These are phyloP conservation scores for Austrolebias charrua DNA, from an alignment of 2,797 vertebrate genomes.

Conservation along the genomic window DNA sequence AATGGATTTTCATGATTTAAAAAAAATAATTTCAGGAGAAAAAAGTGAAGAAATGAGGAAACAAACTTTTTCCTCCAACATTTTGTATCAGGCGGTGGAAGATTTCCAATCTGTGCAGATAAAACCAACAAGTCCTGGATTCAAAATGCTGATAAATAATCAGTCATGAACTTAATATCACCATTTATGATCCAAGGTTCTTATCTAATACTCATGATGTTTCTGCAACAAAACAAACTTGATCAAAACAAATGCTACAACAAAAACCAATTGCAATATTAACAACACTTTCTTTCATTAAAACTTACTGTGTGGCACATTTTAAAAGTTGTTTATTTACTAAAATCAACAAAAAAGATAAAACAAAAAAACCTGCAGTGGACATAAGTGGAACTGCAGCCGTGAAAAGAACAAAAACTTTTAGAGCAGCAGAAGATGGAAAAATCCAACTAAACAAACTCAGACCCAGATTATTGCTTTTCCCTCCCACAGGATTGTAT, in stretches of 20 bases:
- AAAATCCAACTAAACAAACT: too few relatives aligned
- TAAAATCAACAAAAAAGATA: too few relatives aligned
- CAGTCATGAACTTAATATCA: conserved; percentile 30
- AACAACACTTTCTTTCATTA: too few relatives aligned
- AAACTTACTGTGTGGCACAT: too few relatives aligned
- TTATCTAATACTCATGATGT: conserved; percentile 7
- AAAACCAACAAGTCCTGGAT: conserved; percentile 53
- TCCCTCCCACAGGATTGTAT: too few relatives aligned
- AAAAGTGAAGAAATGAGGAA: conserved; percentile 18
- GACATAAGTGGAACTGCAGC: too few relatives aligned
- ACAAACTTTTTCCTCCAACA: conserved; percentile 17
- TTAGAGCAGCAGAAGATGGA: too few relatives aligned
- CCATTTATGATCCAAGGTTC: conserved; percentile 21
- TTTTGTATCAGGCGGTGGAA: background rate
- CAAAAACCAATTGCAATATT: background rate
- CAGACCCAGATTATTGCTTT: too few relatives aligned
- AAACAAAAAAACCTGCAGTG: too few relatives aligned
- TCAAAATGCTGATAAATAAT: conserved; percentile 36
- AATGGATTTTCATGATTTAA: too few relatives aligned
- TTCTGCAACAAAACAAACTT: background rate
- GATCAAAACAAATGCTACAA: background rate
- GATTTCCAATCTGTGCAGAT: conserved; percentile 16
- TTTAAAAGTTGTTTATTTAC: too few relatives aligned
- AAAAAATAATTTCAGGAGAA: background rate
- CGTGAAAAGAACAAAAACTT: too few relatives aligned